Evolutionary conservation across 1,140 invertebrate genomes (phyloP).

Genomic region (Sesamia nonagrioides): DNA sequence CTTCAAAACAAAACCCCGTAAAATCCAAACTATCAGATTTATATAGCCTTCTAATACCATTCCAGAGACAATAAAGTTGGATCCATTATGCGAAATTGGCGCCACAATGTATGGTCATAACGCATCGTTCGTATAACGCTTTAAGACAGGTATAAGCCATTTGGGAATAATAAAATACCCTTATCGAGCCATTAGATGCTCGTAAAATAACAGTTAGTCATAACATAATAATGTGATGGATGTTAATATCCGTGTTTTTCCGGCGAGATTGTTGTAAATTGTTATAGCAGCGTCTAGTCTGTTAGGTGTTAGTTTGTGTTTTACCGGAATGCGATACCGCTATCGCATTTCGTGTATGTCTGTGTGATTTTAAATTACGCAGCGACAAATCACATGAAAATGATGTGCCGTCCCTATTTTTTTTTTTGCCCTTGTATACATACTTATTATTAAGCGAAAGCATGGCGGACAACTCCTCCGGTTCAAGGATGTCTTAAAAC

Average conservation of each 20-base stretch:
- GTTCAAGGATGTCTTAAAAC: too few relatives aligned
- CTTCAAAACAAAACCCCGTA: background rate
- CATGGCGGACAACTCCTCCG: too few relatives aligned
- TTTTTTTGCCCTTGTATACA: too few relatives aligned
- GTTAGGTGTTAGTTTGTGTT: background rate
- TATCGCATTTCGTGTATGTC: too few relatives aligned
- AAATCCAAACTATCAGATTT: conserved; percentile 38
- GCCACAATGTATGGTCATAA: conserved; percentile 79
- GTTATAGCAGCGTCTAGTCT: conserved; percentile 6
- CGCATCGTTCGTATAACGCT: conserved; percentile 71
- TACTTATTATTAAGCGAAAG: too few relatives aligned
- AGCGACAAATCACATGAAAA: too few relatives aligned
- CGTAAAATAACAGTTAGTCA: conserved; percentile 87
- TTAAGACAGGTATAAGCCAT: conserved; percentile 86
- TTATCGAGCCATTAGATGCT: conserved; percentile 86
- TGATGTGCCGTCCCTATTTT: too few relatives aligned
- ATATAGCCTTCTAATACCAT: conserved; percentile 53
- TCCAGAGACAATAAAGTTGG: conserved; percentile 75
- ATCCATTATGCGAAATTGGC: conserved; percentile 84
- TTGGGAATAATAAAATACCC: conserved; percentile 86
- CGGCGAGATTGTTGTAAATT: conserved; percentile 48
- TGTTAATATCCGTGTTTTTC: conserved; percentile 84
- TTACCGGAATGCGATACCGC: background rate
- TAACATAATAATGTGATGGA: conserved; percentile 85
- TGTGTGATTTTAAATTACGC: too few relatives aligned